Evolutionary conservation across 2,797 vertebrate genomes (phyloP), one percentile per base, ranked within the genome.

Genomic region (Hozukius guyotensis): DNA sequence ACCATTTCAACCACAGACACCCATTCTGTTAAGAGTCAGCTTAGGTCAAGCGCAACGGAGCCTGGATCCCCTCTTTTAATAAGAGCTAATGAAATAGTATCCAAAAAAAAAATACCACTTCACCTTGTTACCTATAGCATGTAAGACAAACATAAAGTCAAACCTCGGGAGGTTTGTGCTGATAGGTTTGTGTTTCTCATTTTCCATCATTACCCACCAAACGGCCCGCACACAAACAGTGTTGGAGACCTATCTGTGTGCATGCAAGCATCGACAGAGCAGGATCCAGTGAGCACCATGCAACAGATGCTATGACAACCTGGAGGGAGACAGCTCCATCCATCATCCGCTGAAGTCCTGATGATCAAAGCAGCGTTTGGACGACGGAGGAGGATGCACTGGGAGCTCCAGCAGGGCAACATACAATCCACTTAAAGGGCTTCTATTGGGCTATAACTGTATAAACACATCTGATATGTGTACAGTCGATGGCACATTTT

Each of bases 271-370:
- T 77, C 55, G 7, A 71, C 81, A 59, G 79, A 86, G 89, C 84
- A 78, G 72, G 60, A 85, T 77, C 63, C 63, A 75, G 88, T 78
- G 91, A 88, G 83, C 80, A 53, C 82, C 71, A 60, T 56, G 92
- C 93, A 92, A 94, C 89, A 95, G 94, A 94, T 93, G 93, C 90
- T 85, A 82, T 86, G 86, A 92, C 86, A 94, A 91, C 93, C 90
- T 93, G 90, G 89, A 81, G 75, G 74, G 65, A 88, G 93, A 94
- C 93, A 88, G 91, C 85, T 90, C 87, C 93, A 94, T 94, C 92
- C 91, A 93, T 95, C 93, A 94, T 88, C 83, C n/a, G 31, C 81
- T 82, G 88, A 88, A 86, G 90, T 90, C 90, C 89, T 84, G 90
- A 89, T 91, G 93, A 94, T 92, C 68, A 76, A 93, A 91, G 89